Evolutionary conservation across 2,888 invertebrate genomes (phyloP).

Genomic region (Brenthis ino): DNA sequence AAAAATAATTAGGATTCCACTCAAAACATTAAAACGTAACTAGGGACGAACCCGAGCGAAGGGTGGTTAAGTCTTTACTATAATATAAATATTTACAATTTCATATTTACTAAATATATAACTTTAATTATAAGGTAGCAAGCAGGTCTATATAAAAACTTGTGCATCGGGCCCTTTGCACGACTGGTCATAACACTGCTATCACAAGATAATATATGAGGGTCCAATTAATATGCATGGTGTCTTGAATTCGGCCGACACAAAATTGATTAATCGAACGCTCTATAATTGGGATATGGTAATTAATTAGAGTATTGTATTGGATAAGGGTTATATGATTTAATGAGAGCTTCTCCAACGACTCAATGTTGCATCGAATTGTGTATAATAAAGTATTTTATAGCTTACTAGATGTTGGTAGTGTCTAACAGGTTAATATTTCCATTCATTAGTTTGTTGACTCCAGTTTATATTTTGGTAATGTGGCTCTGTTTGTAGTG

Average conservation of each 20-base stretch:
- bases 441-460: no score
- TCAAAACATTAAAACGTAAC: no score
- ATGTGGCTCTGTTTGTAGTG: no score
- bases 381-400: conserved; percentile 20
- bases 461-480: no score
- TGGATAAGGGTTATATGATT: conserved; percentile 32
- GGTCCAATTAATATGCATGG: conserved; percentile 67
- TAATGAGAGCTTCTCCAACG: conserved; percentile 30
- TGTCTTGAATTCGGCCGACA: conserved; percentile 57
- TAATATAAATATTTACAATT: no score
- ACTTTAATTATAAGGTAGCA: background rate
- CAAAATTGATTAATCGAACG: conserved; percentile 64
- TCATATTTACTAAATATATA: background rate
- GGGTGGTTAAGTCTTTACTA: no score
- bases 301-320: conserved; percentile 56
- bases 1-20: no score
- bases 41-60: no score
- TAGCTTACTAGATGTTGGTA: conserved; percentile 4
- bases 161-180: conserved; percentile 39
- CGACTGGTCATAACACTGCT: conserved; percentile 54
- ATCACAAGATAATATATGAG: conserved; percentile 54
- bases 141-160: conserved; percentile 10
- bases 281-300: conserved; percentile 65
- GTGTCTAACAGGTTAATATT: background rate
- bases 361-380: background rate